Evolutionary conservation across 2,888 invertebrate genomes (phyloP), one percentile per base, ranked within the genome.

Genomic region (Punctoribates punctum): DNA sequence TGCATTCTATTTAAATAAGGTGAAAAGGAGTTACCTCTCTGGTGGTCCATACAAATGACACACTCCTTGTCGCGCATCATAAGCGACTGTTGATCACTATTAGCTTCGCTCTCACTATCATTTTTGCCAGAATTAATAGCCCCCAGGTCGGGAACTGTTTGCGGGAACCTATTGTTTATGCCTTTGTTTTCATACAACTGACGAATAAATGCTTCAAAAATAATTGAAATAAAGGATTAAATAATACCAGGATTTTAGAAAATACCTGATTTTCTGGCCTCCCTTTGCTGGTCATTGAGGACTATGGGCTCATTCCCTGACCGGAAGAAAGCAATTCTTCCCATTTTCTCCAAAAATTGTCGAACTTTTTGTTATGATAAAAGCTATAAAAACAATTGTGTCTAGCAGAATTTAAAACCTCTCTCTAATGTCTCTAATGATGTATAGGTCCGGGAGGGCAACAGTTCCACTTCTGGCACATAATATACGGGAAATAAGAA

Each of bases 401-500:
- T n/a, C n/a, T n/a, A n/a, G n/a, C n/a, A n/a, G n/a, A n/a, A n/a
- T n/a, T n/a, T n/a, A n/a, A n/a, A n/a, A 84, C 84, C 83, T 82
- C 81, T 83, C 77, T 84, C 83, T 23, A 85, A 81, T 17, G 82
- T 81, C 73, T 78, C 77, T 42, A 81, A 79, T 17, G 84, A 82
- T 8, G 85, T 85, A 54, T 81, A 78, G 77, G 77, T 75, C 20
- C 75, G 72, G 11, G 78, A 75, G 15, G 80, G 78, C 1, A 81
- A 78, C 11, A 82, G 70, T 78, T 82, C 82, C 0, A 82, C 81
- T 80, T 85, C 85, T 20, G 85, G 85, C 60, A 85, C 84, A 78
- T 82, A 84, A 77, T 85, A 85, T 2, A 85, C 85, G 27, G 85
- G 85, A 80, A 81, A 85, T 67, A 85, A 80, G 80, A 85, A 85